phyloP scores from a whole-genome alignment of 2,113 vertebrate species.

The Centrocercus urophasianus region DNA sequence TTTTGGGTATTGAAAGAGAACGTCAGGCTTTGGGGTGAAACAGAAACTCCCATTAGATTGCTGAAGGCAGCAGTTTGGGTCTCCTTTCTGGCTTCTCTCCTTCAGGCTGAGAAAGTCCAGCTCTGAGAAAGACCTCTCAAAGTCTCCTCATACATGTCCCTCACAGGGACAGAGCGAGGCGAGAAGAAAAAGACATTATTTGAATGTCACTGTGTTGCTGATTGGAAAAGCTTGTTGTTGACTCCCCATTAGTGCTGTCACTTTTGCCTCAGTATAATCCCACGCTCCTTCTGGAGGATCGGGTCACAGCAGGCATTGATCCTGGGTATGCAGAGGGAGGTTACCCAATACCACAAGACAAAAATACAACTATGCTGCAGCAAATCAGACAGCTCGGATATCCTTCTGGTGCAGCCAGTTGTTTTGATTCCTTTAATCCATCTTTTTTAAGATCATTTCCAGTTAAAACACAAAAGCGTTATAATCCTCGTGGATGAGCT shows the following conservation, averaged over 20 bases:
- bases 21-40: not conserved
- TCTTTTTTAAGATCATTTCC: constrained; percentile 1
- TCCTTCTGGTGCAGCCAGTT: not conserved
- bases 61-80: not conserved
- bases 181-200: not conserved
- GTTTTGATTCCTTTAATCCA: not conserved
- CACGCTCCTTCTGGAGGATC: not conserved
- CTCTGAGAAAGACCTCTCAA: not conserved
- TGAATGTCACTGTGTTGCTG: not conserved
- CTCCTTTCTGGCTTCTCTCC: not conserved
- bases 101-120: not conserved
- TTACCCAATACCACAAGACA: not conserved
- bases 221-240: not conserved
- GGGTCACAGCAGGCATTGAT: not conserved
- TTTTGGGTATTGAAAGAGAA: not conserved
- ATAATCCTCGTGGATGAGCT: not conserved
- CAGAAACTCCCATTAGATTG: not conserved
- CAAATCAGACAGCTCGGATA: not conserved
- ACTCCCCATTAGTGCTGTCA: not conserved
- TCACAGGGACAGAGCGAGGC: not conserved
- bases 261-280: not conserved
- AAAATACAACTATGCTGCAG: not conserved
- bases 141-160: not conserved
- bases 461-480: not conserved
- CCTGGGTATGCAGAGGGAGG: not conserved